These are phyloP conservation scores for Hydriomena furcata DNA, from an alignment of 2,888 invertebrate species.

Conservation along the genomic window DNA sequence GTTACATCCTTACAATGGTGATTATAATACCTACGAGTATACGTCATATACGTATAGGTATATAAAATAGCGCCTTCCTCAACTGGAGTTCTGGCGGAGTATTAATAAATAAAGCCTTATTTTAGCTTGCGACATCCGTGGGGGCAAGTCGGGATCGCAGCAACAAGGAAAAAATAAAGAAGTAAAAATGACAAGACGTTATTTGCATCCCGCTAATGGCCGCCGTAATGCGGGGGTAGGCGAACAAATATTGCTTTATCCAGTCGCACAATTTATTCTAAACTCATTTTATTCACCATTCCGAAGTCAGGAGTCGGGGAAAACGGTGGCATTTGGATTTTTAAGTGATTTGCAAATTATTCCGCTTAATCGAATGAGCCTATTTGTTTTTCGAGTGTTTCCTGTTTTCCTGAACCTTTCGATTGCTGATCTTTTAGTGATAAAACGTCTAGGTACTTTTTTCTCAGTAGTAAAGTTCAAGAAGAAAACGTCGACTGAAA, in stretches of 20 bases:
- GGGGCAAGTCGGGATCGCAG: slow-evolving; percentile 44
- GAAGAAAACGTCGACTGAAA: slow-evolving; percentile 51
- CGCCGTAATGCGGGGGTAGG: slow-evolving; percentile 80
- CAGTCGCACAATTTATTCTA: slow-evolving; percentile 81
- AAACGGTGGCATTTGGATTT: slow-evolving; percentile 76
- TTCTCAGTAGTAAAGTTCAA: slow-evolving; percentile 39
- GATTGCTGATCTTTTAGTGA: slow-evolving; percentile 23
- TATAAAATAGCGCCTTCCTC: background rate
- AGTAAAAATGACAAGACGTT: slow-evolving; percentile 83
- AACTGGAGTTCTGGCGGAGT: slow-evolving; percentile 37
- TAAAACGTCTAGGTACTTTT: slow-evolving; percentile 11
- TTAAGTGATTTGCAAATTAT: slow-evolving; percentile 79
- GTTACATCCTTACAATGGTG: too few species aligned
- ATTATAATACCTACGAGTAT: too few species aligned
- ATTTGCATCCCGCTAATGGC: slow-evolving; percentile 82
- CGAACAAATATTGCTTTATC: slow-evolving; percentile 83
- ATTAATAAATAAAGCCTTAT: slow-evolving; percentile 45
- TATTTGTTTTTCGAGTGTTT: slow-evolving; percentile 65
- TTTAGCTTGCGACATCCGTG: slow-evolving; percentile 43
- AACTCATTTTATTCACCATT: slow-evolving; percentile 77
- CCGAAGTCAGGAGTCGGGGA: slow-evolving; percentile 69
- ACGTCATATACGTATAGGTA: background rate
- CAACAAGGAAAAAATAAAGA: slow-evolving; percentile 68
- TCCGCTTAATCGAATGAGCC: slow-evolving; percentile 77
- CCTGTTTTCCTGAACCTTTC: slow-evolving; percentile 47